phyloP scores from a whole-genome alignment of 1,140 invertebrate genomes.

The Pseudoatta argentina region DNA sequence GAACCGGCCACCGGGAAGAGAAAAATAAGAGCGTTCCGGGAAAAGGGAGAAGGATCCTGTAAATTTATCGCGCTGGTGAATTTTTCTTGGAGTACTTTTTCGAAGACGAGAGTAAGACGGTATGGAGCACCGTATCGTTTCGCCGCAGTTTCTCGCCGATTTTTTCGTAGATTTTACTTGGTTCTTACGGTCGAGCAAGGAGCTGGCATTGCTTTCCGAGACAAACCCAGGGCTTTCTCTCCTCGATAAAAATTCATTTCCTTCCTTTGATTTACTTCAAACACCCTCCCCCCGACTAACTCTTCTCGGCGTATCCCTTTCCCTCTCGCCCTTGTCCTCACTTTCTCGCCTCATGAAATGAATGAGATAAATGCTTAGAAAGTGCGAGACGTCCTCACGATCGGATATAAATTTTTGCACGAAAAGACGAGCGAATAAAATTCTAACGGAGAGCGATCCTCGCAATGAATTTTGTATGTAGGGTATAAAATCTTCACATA shows the following conservation, averaged over 20 bases:
- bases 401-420: constrained; percentile 69
- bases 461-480: constrained; percentile 31
- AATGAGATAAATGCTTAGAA: constrained; percentile 59
- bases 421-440: constrained; percentile 42
- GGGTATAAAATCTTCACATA: constrained; percentile 23
- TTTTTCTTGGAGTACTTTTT: constrained; percentile 64
- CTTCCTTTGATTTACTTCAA: constrained; percentile 81
- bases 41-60: constrained; percentile 49
- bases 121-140: constrained; percentile 73
- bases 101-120: constrained; percentile 40
- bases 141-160: constrained; percentile 67
- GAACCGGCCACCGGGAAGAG: constrained; percentile 27
- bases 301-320: constrained; percentile 42
- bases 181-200: constrained; percentile 53
- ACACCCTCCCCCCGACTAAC: constrained; percentile 57
- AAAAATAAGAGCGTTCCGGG: constrained; percentile 65
- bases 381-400: constrained; percentile 29
- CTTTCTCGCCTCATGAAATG: constrained; percentile 50
- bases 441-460: constrained; percentile 46
- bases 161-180: constrained; percentile 76
- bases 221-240: constrained; percentile 67
- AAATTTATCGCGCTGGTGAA: constrained; percentile 65
- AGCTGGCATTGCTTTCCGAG: constrained; percentile 47
- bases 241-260: constrained; percentile 82
- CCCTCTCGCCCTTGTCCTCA: not conserved